Percentiles rank a stretch among this genome's conserved stretches.
These are phyloP conservation scores for Danio jaintianensis DNA, from an alignment of 2,797 vertebrate genomes.

Conservation along the genomic window DNA sequence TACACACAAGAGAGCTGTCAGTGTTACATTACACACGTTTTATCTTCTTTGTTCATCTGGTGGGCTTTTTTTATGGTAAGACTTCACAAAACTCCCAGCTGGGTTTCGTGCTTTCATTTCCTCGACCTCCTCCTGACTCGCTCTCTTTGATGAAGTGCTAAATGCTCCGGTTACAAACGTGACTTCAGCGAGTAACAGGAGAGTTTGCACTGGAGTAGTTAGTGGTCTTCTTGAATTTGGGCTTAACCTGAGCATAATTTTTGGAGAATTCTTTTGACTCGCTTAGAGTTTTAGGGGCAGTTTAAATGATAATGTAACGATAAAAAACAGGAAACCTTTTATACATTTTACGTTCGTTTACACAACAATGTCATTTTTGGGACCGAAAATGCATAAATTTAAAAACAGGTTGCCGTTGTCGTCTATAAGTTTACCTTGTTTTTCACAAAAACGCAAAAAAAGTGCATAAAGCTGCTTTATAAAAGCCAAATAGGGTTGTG, in stretches of 20 bases:
- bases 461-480: too few species aligned
- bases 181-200: slow-evolving; percentile 14
- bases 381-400: too few species aligned
- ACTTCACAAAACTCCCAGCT: slow-evolving; percentile 24
- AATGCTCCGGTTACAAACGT: slow-evolving; percentile 19
- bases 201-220: not conserved
- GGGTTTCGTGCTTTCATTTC: slow-evolving; percentile 26
- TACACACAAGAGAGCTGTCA: not conserved
- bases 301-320: too few species aligned
- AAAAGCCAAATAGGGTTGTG: too few species aligned
- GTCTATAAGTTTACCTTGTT: too few species aligned
- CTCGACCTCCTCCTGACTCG: not conserved
- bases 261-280: not conserved
- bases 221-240: slow-evolving; percentile 3
- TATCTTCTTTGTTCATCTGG: slow-evolving; percentile 4
- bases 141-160: slow-evolving; percentile 30
- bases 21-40: not conserved
- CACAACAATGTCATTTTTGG: too few species aligned
- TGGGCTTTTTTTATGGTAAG: slow-evolving; percentile 13
- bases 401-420: too few species aligned
- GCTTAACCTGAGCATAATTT: not conserved
- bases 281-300: too few species aligned
- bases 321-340: too few species aligned
- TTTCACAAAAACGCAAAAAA: too few species aligned
- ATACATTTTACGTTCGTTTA: too few species aligned